A percentile compares a stretch with the other conserved stretches of the same genome.
Evolutionary conservation across 2,113 vertebrate species (phyloP).

Genomic region (Bagarius yarrelli): DNA sequence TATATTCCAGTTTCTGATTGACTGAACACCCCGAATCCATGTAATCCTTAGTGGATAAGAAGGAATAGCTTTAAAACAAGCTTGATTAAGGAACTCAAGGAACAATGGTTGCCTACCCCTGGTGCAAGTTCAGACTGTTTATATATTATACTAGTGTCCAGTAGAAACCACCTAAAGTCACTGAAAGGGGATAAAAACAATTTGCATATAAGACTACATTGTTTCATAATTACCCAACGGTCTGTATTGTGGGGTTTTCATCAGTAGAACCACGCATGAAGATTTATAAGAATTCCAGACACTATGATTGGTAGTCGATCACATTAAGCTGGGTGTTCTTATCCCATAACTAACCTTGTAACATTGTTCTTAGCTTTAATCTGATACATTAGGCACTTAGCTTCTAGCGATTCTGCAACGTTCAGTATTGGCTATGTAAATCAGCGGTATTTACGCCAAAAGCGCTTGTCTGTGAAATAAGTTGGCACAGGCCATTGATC

Average conservation of each 20-base stretch:
- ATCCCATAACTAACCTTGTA: conserved; percentile 30
- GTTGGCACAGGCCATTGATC: conserved; percentile 76
- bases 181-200: no score
- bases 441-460: conserved; percentile 70
- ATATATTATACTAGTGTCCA: no score
- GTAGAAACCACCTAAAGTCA: no score
- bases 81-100: no score
- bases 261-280: background rate
- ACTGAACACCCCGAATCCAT: no score
- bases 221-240: no score
- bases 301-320: conserved; percentile 11
- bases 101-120: no score
- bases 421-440: conserved; percentile 79
- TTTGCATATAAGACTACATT: background rate
- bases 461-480: conserved; percentile 83
- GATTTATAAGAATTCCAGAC: conserved; percentile 16
- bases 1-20: no score
- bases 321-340: conserved; percentile 8
- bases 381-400: conserved; percentile 70
- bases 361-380: conserved; percentile 56
- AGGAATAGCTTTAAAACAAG: no score
- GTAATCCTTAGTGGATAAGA: no score
- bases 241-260: background rate
- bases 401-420: conserved; percentile 69
- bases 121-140: no score